A percentile compares a stretch with the other conserved stretches of the same genome.
Evolutionary conservation across 2,113 vertebrate species (phyloP).

Genomic region (Strigops habroptila): DNA sequence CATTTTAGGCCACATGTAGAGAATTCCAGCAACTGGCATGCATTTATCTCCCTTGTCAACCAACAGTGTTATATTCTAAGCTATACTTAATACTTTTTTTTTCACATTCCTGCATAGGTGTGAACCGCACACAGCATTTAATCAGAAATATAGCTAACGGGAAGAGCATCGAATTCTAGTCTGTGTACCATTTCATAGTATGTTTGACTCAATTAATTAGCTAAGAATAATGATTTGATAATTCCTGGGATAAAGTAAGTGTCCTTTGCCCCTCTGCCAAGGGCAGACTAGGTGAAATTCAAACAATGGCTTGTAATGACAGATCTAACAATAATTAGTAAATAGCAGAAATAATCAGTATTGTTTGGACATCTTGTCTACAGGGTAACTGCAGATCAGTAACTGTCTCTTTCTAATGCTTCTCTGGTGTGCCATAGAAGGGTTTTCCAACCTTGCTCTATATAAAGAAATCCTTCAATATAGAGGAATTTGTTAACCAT

Average conservation of each 20-base stretch:
- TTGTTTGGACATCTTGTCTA: background rate
- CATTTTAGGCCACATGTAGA: background rate
- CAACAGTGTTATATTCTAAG: background rate
- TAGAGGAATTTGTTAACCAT: background rate
- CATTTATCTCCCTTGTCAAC: background rate
- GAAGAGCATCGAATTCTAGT: background rate
- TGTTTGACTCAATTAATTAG: background rate
- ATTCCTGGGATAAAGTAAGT: background rate
- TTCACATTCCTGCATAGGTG: background rate
- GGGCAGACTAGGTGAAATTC: background rate
- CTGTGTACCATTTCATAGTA: background rate
- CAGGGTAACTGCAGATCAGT: background rate
- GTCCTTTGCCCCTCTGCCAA: background rate
- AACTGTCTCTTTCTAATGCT: background rate
- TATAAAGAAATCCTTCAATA: background rate
- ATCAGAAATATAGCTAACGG: background rate
- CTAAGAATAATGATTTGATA: background rate
- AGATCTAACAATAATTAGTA: background rate
- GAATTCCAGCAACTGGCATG: background rate
- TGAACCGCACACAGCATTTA: background rate
- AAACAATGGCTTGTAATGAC: background rate
- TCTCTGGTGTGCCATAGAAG: background rate
- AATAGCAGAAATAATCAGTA: background rate
- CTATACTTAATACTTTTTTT: background rate
- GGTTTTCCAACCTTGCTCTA: background rate